Evolutionary conservation across 2,888 invertebrate genomes (phyloP), one percentile per base, ranked within the genome.

Genomic region (Dynastes hyllus): DNA sequence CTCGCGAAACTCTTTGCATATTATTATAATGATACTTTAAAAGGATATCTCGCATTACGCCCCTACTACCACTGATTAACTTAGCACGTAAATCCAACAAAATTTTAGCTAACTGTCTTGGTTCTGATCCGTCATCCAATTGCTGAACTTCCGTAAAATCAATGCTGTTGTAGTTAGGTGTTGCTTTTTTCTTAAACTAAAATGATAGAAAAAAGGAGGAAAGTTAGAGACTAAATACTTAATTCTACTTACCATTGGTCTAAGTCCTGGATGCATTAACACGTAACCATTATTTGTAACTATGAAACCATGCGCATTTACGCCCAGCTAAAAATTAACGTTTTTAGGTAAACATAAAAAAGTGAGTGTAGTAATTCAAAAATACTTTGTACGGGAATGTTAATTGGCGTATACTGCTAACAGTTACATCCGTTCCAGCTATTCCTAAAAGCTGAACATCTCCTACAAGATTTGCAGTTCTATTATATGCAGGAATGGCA

Each of bases 271-370:
- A 92, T 99, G 99, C 84, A 97, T 93, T 77, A 99, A 91, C 61
- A 99, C 92, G 88, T 98, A 98, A 1, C 99, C 99, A 88, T 99
- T 98, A 88, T 98, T 98, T 85, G 97, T 98, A 27, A 98, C 95
- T 84, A 98, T 95, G 89, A 99, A 98, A 0, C 97, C 95, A 89
- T 98, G 99, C 0, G 97, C 98, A 88, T 97, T 98, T 0, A 97
- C 97, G 37, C 99, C 99, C 77, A 98, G 93, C 95, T 97, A 90
- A 84, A 92, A 29, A 78, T 75, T 78, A 16, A 16, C 1, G 16
- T 11, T 22, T 61, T 37, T 32, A 29, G 2, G 53, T 51, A 4
- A 55, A 16, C 0, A 55, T 9, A 55, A 16, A 11, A n/a, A 22
- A 29, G 22, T 6, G 5, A 37, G 22, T 51, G n/a, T n/a, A n/a